Conservation (phyloP, 2,113 vertebrate genomes). For the Enhydra lutris region DNA sequence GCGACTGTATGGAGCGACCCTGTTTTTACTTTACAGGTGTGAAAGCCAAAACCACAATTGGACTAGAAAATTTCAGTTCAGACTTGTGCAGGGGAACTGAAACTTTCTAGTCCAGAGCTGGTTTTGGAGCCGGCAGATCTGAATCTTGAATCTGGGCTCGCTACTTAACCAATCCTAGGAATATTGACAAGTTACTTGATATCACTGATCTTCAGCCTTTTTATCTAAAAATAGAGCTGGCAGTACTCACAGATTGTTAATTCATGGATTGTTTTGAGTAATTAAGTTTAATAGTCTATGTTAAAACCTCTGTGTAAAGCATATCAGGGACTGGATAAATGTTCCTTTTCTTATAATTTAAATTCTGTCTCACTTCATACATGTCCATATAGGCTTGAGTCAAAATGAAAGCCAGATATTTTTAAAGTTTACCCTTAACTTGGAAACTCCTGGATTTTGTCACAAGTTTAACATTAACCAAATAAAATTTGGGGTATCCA, state of each 20-base stretch:
- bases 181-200: background rate
- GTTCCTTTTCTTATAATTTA: background rate
- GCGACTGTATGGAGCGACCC: too few species aligned
- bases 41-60: background rate
- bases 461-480: conserved; percentile 55
- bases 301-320: background rate
- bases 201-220: background rate
- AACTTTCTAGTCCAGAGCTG: too few species aligned
- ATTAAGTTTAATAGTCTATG: background rate
- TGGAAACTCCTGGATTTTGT: conserved; percentile 60
- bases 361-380: background rate
- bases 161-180: background rate
- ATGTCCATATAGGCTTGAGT: background rate
- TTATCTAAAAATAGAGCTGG: background rate
- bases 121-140: background rate
- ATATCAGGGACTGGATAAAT: background rate
- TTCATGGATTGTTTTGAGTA: background rate
- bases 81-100: background rate
- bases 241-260: background rate
- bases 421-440: conserved; percentile 46
- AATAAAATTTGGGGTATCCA: conserved; percentile 11
- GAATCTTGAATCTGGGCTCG: background rate
- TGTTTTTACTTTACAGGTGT: background rate
- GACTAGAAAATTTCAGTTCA: background rate
- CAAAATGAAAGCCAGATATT: conserved; percentile 44